A percentile compares a stretch with the other conserved stretches of the same genome.
phyloP scores from a whole-genome alignment of 2,888 invertebrate species.

The Lissocephala sabroskyi region DNA sequence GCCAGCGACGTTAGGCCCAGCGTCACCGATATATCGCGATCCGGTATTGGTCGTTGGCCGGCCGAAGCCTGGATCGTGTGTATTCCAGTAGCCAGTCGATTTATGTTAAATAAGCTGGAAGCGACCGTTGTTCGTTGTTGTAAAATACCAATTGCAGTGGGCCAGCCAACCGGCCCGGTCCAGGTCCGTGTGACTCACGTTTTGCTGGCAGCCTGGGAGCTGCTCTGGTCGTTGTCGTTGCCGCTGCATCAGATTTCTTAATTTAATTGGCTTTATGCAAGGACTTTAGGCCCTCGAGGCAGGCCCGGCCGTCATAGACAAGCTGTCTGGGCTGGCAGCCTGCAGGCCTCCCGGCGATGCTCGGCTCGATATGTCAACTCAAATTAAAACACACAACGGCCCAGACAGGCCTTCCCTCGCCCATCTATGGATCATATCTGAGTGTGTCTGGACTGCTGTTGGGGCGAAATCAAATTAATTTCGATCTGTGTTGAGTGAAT shows the following conservation, averaged over 20 bases:
- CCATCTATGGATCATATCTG: no score
- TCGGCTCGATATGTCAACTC: constrained; percentile 7
- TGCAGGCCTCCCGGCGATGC: neutral
- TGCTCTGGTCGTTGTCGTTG: constrained; percentile 41
- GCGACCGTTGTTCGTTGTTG: constrained; percentile 55
- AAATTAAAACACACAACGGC: constrained; percentile 15
- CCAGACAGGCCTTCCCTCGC: constrained; percentile 7
- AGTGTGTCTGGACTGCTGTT: no score
- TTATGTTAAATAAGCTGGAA: constrained; percentile 66
- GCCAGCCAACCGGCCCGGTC: constrained; percentile 6
- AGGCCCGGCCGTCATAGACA: constrained; percentile 62
- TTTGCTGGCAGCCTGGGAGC: constrained; percentile 8
- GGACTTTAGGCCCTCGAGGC: constrained; percentile 41
- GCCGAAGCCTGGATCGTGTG: no score
- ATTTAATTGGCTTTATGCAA: constrained; percentile 66
- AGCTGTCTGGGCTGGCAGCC: constrained; percentile 53
- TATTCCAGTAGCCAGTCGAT: constrained; percentile 67
- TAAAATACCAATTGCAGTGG: constrained; percentile 59
- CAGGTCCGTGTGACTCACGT: constrained; percentile 40
- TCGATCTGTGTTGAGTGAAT: no score
- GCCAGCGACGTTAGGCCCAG: no score
- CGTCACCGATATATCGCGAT: neutral
- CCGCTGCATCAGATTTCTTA: constrained; percentile 62
- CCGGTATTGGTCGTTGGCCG: constrained; percentile 7
- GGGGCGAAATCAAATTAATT: no score